These are phyloP conservation scores for Elysia chlorotica DNA, from an alignment of 1,140 invertebrate genomes.

Conservation along the genomic window DNA sequence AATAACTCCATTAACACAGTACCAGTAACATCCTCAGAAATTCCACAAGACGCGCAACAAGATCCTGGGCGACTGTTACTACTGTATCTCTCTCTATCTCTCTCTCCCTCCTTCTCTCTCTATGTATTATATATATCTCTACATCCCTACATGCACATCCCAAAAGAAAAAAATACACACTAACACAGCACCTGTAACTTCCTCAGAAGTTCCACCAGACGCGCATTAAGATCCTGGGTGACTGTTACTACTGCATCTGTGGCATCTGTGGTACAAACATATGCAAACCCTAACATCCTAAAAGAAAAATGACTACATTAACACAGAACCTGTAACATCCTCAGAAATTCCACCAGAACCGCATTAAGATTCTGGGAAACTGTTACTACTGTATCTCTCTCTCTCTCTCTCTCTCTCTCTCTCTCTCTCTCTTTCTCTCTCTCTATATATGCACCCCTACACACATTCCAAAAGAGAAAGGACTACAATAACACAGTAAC, in stretches of 20 bases:
- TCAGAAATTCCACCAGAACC: too few species aligned
- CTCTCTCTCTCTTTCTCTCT: neutral
- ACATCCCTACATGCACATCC: too few species aligned
- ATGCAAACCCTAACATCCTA: too few species aligned
- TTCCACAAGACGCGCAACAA: conserved; percentile 93
- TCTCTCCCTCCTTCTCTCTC: neutral
- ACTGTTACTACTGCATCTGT: conserved; percentile 96
- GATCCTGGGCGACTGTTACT: conserved; percentile 95
- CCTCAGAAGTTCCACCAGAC: conserved; percentile 89
- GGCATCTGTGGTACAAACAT: too few species aligned
- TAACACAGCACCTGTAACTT: neutral
- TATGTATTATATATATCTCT: too few species aligned
- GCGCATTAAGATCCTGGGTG: conserved; percentile 94
- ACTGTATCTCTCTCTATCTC: conserved; percentile 75
- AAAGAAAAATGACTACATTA: too few species aligned
- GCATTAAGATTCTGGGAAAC: conserved; percentile 96
- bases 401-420: neutral
- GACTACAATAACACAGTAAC: too few species aligned
- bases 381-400: conserved; percentile 93
- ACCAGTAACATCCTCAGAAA: conserved; percentile 69
- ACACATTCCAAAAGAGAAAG: too few species aligned
- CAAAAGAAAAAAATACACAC: too few species aligned
- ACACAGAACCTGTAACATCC: too few species aligned
- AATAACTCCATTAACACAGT: too few species aligned
- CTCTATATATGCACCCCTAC: neutral